Evolutionary conservation across 2,797 vertebrate genomes (phyloP), one percentile per base, ranked within the genome.

Genomic region (Monodelphis domestica): DNA sequence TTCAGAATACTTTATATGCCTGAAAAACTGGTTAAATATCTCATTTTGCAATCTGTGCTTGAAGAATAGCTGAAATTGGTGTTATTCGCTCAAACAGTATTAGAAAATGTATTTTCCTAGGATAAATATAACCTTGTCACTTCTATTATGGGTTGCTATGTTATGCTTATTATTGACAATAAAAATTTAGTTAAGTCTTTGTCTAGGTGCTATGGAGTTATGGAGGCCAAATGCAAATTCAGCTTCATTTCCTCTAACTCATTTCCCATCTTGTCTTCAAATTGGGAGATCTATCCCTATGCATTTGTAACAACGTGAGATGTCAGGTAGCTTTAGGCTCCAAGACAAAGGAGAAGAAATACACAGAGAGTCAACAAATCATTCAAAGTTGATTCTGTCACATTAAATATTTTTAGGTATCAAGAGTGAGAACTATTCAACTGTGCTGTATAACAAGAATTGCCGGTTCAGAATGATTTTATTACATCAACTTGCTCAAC

Each of bases 1-100:
- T 94, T 88, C 90, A 92, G 53, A 93, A 12, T 88, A 94, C 96
- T 91, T 94, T 95, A 95, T 94, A 55, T 55, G 94, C 29, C 96
- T 53, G 9, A 55, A 96, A 93, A 94, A 56, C 90, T 94, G 90
- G 50, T 91, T 88, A 70, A 87, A 95, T 96, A 95, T 95, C 63
- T 96, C 94, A 93, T 95, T 94, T 94, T 38, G 89, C 50, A 93
- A 95, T 88, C 57, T 52, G 90, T 53, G 87, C 55, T 90, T 92
- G 50, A 95, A 87, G 54, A 96, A 92, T 93, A 93, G 53, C n/a
- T 90, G 52, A 96, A 95, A 90, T 91, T 53, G 51, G 24, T 89
- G 52, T 24, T 90, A 56, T 95, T 93, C 52, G 29, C 3, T 84
- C 15, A 88, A 57, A 88, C 29, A 57, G 54, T 92, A 90, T 93